Evolutionary conservation across 2,888 invertebrate genomes (phyloP), one percentile per base, ranked within the genome.

Genomic region (Ceriagrion tenellum): DNA sequence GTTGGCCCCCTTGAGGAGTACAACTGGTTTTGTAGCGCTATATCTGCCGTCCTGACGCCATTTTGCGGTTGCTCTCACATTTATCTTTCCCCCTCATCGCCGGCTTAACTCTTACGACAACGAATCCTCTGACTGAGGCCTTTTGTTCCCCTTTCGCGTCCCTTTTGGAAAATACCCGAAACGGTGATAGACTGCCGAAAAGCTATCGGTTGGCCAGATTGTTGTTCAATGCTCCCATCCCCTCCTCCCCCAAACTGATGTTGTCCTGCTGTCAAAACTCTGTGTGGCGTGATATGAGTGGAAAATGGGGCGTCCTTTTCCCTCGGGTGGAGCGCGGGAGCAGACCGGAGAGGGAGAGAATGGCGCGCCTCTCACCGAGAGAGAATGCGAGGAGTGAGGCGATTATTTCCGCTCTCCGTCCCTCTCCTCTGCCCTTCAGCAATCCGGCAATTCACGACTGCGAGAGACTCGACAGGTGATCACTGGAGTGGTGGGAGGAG

Each of bases 191-290:
- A 63, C 69, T 47, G 93, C 69, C 93, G 59, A 93, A 93, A 93
- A 74, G 93, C 69, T 74, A 93, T 93, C 93, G 93, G 30, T n/a
- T 74, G 93, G 93, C 93, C 93, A 93, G 93, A 93, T 93, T 74
- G 93, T 91, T 93, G 91, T 63, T 90, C 63, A 69, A n/a, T 74
- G 69, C 93, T 23, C 47, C 47, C n/a, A 30, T 35, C 91, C 47
- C n/a, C 56, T 35, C 91, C 40, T 59, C 91, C n/a, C 10, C n/a
- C 69, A 8, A 81, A 35, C 81, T 81, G 35, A 81, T 47, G 69
- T 69, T 93, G 93, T 93, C 69, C 69, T 40, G 69, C 93, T 93
- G 93, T 93, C 93, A 93, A 93, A 93, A 93, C 47, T 93, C 47
- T 69, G 63, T n/a, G 47, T 55, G 69, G 93, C 63, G 35, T 93